Evolutionary conservation across 35 echinoderm and acorn worm genomes (phyloP).

Genomic region (Apostichopus californicus): DNA sequence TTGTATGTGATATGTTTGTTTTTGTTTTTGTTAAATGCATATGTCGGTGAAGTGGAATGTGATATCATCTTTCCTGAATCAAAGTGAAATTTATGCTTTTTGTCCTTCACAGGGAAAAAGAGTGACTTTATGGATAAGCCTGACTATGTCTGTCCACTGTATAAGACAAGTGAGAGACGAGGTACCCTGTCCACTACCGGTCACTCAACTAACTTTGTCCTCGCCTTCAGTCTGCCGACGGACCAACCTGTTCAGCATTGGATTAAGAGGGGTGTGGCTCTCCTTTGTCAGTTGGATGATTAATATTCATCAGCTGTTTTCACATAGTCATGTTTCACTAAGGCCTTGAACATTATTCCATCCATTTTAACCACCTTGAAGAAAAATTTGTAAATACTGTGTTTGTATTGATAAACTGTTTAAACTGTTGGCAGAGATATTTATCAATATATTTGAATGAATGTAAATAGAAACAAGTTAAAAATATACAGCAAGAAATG

Average conservation of each 20-base stretch:
- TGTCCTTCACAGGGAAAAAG: conserved; percentile 73
- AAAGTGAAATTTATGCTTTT: background rate
- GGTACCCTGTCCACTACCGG: conserved; percentile 96
- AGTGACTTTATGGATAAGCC: conserved; percentile 77
- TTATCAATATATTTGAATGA: no score
- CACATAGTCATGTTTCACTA: background rate
- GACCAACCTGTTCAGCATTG: conserved; percentile 92
- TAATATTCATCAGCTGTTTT: conserved; percentile 17
- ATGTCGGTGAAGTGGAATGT: background rate
- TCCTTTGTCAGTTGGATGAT: conserved; percentile 93
- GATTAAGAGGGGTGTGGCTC: conserved; percentile 96
- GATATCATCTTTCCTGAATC: background rate
- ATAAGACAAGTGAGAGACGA: conserved; percentile 96
- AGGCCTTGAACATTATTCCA: conserved; percentile 48
- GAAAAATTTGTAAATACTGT: background rate
- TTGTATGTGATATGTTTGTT: no score
- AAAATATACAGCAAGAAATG: background rate
- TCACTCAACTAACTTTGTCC: conserved; percentile 98
- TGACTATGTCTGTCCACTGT: conserved; percentile 91
- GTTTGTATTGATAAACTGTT: background rate
- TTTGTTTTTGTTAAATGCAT: no score
- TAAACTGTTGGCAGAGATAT: background rate
- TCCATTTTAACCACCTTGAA: conserved; percentile 20
- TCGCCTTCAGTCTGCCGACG: conserved; percentile 83
- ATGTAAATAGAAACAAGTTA: background rate